A percentile compares a stretch with the other conserved stretches of the same genome.
Conservation (phyloP, 2,888 invertebrate species). For the Caenorhabditis uteleia region DNA sequence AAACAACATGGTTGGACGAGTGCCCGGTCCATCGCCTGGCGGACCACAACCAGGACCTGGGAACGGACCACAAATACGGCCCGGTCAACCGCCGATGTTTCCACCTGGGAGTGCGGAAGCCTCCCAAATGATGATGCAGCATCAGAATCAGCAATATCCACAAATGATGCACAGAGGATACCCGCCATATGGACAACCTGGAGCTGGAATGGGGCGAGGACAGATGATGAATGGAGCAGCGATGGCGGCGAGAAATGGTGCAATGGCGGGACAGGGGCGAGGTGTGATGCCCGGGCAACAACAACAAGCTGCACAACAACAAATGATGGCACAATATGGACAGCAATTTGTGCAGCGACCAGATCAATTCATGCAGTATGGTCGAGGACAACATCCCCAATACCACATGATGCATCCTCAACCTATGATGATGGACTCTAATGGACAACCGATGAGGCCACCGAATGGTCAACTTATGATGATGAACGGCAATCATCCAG, state of each 20-base stretch:
- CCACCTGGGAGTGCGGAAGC: slow-evolving; percentile 12
- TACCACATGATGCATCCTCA: slow-evolving; percentile 37
- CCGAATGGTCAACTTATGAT: slow-evolving; percentile 9
- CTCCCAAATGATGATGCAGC: slow-evolving; percentile 27
- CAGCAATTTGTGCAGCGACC: slow-evolving; percentile 21
- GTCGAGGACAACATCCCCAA: slow-evolving; percentile 28
- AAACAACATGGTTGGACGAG: slow-evolving; percentile 22
- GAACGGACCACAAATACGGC: slow-evolving; percentile 15
- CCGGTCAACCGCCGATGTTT: slow-evolving; percentile 27
- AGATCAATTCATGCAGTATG: slow-evolving; percentile 35
- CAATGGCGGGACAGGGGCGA: slow-evolving; percentile 11
- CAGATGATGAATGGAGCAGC: slow-evolving; percentile 41
- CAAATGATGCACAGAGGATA: slow-evolving; percentile 30
- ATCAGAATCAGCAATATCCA: slow-evolving; percentile 5
- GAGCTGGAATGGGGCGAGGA: slow-evolving; percentile 28
- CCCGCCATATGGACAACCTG: no score
- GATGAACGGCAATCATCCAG: slow-evolving; percentile 30
- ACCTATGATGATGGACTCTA: slow-evolving; percentile 43
- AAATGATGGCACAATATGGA: slow-evolving; percentile 26
- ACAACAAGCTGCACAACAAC: no score
- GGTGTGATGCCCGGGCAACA: slow-evolving; percentile 18
- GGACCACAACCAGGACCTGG: slow-evolving; percentile 26
- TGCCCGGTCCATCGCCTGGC: slow-evolving; percentile 42
- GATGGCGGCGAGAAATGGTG: no score
- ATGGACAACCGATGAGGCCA: slow-evolving; percentile 25